Evolutionary conservation across 2,888 invertebrate species (phyloP).

Genomic region (Drosophila neotestacea): DNA sequence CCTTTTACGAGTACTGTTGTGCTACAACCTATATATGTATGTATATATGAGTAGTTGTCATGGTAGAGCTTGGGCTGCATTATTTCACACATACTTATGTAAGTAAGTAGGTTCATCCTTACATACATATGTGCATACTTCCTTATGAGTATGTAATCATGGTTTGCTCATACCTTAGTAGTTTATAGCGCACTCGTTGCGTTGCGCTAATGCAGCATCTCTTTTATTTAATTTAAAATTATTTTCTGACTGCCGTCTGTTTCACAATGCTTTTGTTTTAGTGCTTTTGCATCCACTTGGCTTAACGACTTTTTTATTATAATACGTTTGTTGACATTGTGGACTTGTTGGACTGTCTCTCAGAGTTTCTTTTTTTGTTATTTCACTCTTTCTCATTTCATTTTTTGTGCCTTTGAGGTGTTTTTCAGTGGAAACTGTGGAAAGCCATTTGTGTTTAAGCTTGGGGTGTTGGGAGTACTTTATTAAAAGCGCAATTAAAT

Average conservation of each 20-base stretch:
- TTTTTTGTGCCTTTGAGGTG: conserved; percentile 30
- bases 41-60: neutral
- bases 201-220: conserved; percentile 58
- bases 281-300: conserved; percentile 67
- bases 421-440: conserved; percentile 40
- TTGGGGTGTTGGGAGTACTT: conserved; percentile 24
- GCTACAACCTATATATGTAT: neutral
- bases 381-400: conserved; percentile 8
- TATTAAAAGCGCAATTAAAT: conserved; percentile 54
- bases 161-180: conserved; percentile 13
- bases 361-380: conserved; percentile 7
- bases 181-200: conserved; percentile 24
- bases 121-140: conserved; percentile 3
- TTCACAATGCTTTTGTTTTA: conserved; percentile 16
- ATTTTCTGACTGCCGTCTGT: conserved; percentile 48
- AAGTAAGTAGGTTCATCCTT: conserved; percentile 3
- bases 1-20: neutral
- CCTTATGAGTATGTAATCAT: conserved; percentile 17
- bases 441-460: conserved; percentile 33
- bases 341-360: conserved; percentile 60
- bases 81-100: conserved; percentile 12
- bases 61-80: conserved; percentile 1
- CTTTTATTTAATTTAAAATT: conserved; percentile 76
- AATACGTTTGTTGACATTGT: conserved; percentile 80
- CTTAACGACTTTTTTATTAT: conserved; percentile 79